Evolutionary conservation across 2,888 invertebrate genomes (phyloP), one percentile per base, ranked within the genome.

Genomic region (Microplitis manilae): DNA sequence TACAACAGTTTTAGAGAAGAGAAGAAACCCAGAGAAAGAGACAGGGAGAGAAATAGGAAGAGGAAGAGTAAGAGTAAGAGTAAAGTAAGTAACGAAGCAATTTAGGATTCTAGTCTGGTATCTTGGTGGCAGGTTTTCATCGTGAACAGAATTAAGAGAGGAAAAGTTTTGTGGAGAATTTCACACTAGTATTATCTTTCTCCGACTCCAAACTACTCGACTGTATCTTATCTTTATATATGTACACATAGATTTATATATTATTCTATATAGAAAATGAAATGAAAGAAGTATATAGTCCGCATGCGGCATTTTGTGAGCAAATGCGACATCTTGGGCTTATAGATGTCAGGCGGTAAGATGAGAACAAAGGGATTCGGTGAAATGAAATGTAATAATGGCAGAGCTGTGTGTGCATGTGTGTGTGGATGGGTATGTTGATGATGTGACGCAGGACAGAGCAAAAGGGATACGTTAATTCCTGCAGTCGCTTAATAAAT

Each of bases 401-500:
- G 2, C 30, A 73, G 20, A 9, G 20, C 7, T n/a, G 13, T 9
- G 59, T 38, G 50, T 13, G 8, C 50, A 9, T 13, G 50, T 8
- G 13, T 13, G 13, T 50, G 8, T 50, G 8, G 13, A 1, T 50
- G 50, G 50, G 13, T 50, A 50, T 50, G 50, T 50, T 50, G 13
- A 50, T 13, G 50, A 50, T 50, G 50, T 50, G 50, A 50, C 13
- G 13, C 5, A 50, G 50, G 50, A 50, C 13, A 50, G 50, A 50
- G 13, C 1, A 50, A 8, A 50, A 13, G 13, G 67, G 67, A 67
- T 67, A 41, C 73, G 65, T 73, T 73, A 73, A 73, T 73, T 67
- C 73, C 67, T 41, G 13, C 59, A 67, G 38, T 41, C 73, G 67
- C 67, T 73, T 73, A 67, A 73, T 73, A 67, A 73, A 73, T 67